Conservation (phyloP, 2,888 invertebrate species). For the Drosophila mimica region DNA sequence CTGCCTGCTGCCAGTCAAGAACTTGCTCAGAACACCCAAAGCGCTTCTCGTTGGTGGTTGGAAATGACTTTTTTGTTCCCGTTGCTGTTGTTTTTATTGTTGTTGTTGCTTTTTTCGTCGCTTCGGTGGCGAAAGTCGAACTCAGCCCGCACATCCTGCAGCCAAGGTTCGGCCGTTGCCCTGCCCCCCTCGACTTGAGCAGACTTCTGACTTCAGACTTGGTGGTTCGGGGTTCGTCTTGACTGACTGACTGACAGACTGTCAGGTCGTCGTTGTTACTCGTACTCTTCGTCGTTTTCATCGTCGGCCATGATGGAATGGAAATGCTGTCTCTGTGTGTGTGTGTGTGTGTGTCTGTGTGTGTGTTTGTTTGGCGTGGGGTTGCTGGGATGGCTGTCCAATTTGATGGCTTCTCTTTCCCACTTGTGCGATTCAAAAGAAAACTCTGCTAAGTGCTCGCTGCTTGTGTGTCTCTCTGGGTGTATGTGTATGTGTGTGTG, state of each 20-base stretch:
- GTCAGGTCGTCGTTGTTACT: conserved; percentile 44
- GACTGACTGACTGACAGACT: conserved; percentile 65
- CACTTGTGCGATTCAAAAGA: conserved; percentile 41
- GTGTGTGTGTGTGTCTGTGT: conserved; percentile 30
- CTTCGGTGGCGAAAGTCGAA: conserved; percentile 34
- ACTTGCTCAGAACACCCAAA: conserved; percentile 35
- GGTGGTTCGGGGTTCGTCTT: conserved; percentile 48
- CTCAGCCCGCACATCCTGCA: conserved; percentile 42
- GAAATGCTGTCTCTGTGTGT: conserved; percentile 42
- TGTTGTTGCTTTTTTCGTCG: conserved; percentile 18
- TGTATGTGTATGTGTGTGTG: conserved; percentile 13
- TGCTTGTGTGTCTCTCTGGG: conserved; percentile 14
- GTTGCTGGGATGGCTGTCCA: conserved; percentile 48
- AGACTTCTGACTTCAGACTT: conserved; percentile 2
- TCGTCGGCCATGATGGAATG: conserved; percentile 79
- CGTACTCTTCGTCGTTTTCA: conserved; percentile 26
- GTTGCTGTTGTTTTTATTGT: conserved; percentile 14
- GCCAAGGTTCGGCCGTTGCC: conserved; percentile 37
- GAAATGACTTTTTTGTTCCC: conserved; percentile 37
- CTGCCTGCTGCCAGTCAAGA: conserved; percentile 39
- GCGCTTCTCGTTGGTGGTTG: conserved; percentile 51
- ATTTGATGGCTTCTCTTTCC: conserved; percentile 47
- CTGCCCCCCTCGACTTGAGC: conserved; percentile 32
- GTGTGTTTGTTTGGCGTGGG: conserved; percentile 35
- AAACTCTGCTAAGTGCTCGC: conserved; percentile 61